Percentiles rank a stretch among this genome's conserved stretches.
Conservation (phyloP, 2,888 invertebrate genomes). For the Hyposoter didymator region DNA sequence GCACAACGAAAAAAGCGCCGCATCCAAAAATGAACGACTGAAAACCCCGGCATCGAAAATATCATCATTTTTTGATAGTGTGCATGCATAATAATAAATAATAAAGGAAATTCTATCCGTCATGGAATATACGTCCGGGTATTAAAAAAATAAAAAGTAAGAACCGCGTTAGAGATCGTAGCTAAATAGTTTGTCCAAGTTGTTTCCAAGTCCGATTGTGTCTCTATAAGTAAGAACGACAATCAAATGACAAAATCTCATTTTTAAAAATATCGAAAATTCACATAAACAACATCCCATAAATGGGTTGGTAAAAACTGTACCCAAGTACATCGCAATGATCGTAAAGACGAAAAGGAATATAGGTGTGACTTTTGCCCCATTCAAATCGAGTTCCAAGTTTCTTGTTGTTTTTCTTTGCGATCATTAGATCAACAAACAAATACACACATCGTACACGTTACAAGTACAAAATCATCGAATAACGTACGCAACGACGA, state of each 20-base stretch:
- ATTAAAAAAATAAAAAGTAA: not conserved
- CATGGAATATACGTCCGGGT: not conserved
- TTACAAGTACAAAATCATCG: not conserved
- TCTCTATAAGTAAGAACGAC: not conserved
- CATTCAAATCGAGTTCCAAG: not conserved
- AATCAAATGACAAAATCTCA: not conserved
- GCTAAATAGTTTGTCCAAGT: not conserved
- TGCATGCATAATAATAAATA: not conserved
- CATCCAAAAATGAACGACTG: not conserved
- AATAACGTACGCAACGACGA: not conserved
- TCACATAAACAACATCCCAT: not conserved
- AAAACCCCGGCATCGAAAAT: constrained; percentile 2
- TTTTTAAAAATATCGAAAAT: not conserved
- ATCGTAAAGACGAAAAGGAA: not conserved
- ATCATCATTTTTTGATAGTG: not conserved
- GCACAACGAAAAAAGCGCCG: constrained; percentile 9
- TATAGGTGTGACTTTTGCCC: not conserved
- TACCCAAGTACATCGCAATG: not conserved
- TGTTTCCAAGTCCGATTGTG: not conserved
- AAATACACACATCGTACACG: not conserved
- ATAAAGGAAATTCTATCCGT: not conserved
- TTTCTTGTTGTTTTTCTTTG: constrained; percentile 1
- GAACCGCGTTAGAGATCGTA: not conserved
- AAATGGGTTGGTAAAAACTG: not conserved
- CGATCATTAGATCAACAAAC: not conserved